Conservation (phyloP, 1,140 invertebrate species). For the Protaetia brevitarsis region DNA sequence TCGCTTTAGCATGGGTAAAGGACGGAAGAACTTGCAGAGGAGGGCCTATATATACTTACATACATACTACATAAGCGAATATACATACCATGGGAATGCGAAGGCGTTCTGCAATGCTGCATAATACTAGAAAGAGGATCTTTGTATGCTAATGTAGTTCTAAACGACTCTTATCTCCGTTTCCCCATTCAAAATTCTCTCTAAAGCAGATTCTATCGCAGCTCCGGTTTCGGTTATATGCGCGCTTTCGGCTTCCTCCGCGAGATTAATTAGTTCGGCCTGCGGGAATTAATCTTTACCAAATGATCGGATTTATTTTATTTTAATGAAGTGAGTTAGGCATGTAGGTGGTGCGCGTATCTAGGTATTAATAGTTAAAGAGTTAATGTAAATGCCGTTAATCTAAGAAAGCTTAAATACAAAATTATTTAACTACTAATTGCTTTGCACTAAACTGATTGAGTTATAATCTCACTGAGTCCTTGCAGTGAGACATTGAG, state of each 20-base stretch:
- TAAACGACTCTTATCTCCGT: conserved; percentile 13
- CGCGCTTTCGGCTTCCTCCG: neutral
- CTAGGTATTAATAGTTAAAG: no score
- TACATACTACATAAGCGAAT: no score
- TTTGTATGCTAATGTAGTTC: conserved; percentile 15
- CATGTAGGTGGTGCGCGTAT: no score
- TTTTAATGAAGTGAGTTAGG: no score
- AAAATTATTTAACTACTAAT: no score
- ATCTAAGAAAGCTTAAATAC: no score
- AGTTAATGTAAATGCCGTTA: no score
- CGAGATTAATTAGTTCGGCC: neutral
- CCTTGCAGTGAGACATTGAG: no score
- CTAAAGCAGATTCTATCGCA: neutral
- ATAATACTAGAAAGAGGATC: neutral
- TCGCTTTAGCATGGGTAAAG: conserved; percentile 14
- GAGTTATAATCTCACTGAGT: no score
- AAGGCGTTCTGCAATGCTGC: conserved; percentile 10
- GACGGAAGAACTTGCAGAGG: neutral
- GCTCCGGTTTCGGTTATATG: neutral
- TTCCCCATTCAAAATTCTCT: conserved; percentile 11
- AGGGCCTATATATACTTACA: neutral
- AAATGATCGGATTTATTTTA: neutral
- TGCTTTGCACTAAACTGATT: no score
- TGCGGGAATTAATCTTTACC: neutral
- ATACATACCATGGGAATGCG: conserved; percentile 3